Base-by-base conservation (phyloP, 1,140 invertebrate genomes). In the Colletes gigas region DNA sequence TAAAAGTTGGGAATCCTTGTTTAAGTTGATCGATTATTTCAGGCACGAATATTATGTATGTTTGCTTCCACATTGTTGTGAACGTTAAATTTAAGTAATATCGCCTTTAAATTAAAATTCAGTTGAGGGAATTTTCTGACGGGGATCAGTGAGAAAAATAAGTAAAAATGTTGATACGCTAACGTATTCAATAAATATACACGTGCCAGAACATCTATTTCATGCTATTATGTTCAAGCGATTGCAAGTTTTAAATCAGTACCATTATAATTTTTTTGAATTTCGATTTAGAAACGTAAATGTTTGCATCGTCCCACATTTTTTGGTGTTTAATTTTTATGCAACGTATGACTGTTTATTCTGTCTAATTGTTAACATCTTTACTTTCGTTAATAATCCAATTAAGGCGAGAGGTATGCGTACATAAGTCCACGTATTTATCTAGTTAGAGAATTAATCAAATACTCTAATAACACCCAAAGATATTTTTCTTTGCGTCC, bases 41-140 rank as follows among this genome's bases (percentile, higher is more conserved):
- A 50, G 19, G 57, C 52, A 77, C 21, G 41, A 50, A 81, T 55
- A 74, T 74, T 81, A 77, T 77, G 79, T 77, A 69, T 47, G 57
- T 80, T 80, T 50, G 71, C 78, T 75, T 55, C 47, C 39, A 68
- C 54, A 52, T 60, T 75, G 78, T 80, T 80, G 78, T 80, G 55
- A 80, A 75, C 63, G 67, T 12, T 75, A 75, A 74, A 68, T 74
- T 72, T 80, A 80, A 59, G 52, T 74, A 66, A 50, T 67, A 72
- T 55, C 39, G 17, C 71, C 19, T 80, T 57, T 67, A 74, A n/a
- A 63, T 21, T 66, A n/a, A 59, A 74, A 74, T 74, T 74, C 59
- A 65, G 78, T 74, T 66, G 62, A 66, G 21, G 41, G n/a, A 66
- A 30, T 74, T 59, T 74, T 67, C 54, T 9, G 67, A 73, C 67